Conservation (phyloP, 2,797 vertebrate genomes). For the Brachyalestes nurse region DNA sequence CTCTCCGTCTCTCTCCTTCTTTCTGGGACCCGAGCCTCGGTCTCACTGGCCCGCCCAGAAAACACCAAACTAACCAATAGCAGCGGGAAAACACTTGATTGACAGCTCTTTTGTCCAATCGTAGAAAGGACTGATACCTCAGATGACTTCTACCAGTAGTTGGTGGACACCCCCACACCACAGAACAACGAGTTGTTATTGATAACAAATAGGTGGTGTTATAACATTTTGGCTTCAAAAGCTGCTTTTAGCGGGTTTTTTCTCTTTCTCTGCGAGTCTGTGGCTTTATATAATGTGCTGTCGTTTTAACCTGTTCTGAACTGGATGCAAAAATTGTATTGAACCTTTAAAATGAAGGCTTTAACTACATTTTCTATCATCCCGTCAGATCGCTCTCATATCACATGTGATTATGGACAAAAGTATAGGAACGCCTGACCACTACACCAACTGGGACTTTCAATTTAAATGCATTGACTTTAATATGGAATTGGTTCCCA, state of each 20-base stretch:
- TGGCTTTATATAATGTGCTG: neutral
- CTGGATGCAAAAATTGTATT: no score
- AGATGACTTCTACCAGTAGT: neutral
- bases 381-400: no score
- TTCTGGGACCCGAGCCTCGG: constrained; percentile 62
- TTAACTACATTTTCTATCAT: no score
- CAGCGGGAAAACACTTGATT: constrained; percentile 20
- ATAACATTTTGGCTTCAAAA: neutral
- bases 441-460: no score
- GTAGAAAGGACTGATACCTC: neutral
- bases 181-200: neutral
- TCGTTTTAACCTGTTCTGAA: neutral
- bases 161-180: neutral
- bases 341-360: no score
- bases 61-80: constrained; percentile 53
- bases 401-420: no score
- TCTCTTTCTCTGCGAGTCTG: neutral
- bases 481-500: no score
- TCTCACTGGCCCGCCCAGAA: constrained; percentile 60
- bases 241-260: no score
- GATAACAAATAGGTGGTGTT: neutral
- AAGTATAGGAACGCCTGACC: no score
- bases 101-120: constrained; percentile 48
- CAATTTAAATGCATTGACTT: no score
- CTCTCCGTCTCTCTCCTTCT: constrained; percentile 60